phyloP scores from a whole-genome alignment of 2,797 vertebrate species.

The Thamnophis elegans region DNA sequence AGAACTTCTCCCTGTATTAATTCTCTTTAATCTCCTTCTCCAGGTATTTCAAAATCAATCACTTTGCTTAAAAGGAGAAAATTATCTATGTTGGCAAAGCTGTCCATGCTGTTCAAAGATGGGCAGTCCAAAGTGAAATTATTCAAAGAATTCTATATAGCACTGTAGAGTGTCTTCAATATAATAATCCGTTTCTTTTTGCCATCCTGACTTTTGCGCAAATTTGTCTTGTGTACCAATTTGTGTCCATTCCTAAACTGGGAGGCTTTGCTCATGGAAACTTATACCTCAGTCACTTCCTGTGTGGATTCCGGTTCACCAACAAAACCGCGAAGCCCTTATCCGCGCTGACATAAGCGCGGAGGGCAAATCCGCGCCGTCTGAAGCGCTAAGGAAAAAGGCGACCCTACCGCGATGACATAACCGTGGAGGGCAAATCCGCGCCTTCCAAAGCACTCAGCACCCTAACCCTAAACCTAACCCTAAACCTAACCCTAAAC shows the following conservation, averaged over 20 bases:
- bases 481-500: no score
- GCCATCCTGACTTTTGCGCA: neutral
- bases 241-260: neutral
- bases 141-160: neutral
- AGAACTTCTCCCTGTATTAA: neutral
- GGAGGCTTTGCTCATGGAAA: neutral
- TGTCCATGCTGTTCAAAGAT: neutral
- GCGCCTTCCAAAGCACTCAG: no score
- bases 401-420: no score
- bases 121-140: neutral
- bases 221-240: neutral
- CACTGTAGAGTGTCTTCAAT: neutral
- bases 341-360: no score
- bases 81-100: neutral
- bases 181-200: neutral
- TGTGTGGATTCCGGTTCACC: neutral
- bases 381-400: no score
- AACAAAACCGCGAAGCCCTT: no score
- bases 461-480: no score
- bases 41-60: neutral
- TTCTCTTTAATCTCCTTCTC: neutral
- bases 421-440: no score
- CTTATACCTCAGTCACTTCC: neutral
- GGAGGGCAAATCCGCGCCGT: no score
- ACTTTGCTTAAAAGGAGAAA: neutral